A percentile compares a stretch with the other conserved stretches of the same genome.
Evolutionary conservation across 2,797 vertebrate species (phyloP).

Genomic region (Hydrolagus colliei): DNA sequence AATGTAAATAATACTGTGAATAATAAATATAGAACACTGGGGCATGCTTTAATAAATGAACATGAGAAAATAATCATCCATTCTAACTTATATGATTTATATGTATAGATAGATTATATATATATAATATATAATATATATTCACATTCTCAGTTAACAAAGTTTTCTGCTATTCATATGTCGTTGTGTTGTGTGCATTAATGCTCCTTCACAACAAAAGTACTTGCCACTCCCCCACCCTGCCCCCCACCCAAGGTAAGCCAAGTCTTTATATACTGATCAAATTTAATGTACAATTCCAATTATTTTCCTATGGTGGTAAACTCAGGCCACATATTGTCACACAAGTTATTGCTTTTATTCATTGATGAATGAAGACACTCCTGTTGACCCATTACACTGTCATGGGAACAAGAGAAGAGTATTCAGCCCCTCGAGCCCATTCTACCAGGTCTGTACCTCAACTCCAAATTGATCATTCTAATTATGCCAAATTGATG

Average conservation of each 20-base stretch:
- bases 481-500: too few species aligned
- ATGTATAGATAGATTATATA: too few species aligned
- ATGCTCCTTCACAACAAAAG: not conserved
- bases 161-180: not conserved
- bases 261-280: conserved; percentile 14
- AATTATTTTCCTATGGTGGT: conserved; percentile 29
- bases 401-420: too few species aligned
- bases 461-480: too few species aligned
- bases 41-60: conserved; percentile 63
- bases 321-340: conserved; percentile 6
- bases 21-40: conserved; percentile 57
- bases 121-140: not conserved
- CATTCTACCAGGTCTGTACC: too few species aligned
- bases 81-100: conserved; percentile 13
- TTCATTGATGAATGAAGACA: conserved; percentile 21
- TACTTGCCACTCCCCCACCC: not conserved
- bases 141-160: conserved; percentile 21
- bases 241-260: not conserved
- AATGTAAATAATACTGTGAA: conserved; percentile 60
- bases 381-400: not conserved
- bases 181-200: not conserved
- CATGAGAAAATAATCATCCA: conserved; percentile 21
- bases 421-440: too few species aligned
- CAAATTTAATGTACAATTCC: conserved; percentile 19
- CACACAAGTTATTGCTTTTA: not conserved